phyloP scores from a whole-genome alignment of 92 coral and sea anemone genomes.

The Parazoanthus swiftii region DNA sequence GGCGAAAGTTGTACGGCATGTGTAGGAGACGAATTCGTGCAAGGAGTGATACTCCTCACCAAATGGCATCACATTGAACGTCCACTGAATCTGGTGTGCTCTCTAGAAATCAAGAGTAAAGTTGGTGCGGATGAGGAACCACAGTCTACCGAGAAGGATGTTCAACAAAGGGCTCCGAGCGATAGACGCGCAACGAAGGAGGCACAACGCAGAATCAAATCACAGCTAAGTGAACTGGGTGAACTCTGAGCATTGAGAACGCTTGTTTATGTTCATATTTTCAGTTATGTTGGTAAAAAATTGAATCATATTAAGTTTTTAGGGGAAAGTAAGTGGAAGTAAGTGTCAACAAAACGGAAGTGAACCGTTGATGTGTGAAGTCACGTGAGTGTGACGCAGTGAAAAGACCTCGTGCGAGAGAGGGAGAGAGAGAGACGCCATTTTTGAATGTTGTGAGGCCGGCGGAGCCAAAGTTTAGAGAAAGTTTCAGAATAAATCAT shows the following conservation, averaged over 20 bases:
- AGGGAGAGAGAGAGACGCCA: neutral
- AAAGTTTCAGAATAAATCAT: neutral
- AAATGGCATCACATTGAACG: slow-evolving; percentile 35
- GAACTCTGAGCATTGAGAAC: slow-evolving; percentile 20
- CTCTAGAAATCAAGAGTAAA: slow-evolving; percentile 35
- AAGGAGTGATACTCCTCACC: slow-evolving; percentile 33
- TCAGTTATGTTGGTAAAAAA: slow-evolving; percentile 20
- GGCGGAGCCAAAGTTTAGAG: neutral
- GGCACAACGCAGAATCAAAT: slow-evolving; percentile 25
- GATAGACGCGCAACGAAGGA: slow-evolving; percentile 35
- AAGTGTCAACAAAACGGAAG: slow-evolving; percentile 1
- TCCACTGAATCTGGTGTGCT: slow-evolving; percentile 44
- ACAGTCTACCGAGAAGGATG: slow-evolving; percentile 23
- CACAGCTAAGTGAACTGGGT: slow-evolving; percentile 39
- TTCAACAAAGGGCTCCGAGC: slow-evolving; percentile 3
- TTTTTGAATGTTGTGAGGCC: slow-evolving; percentile 7
- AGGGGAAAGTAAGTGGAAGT: slow-evolving; percentile 42
- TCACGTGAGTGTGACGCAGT: neutral
- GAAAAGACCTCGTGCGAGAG: neutral
- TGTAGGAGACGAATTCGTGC: slow-evolving; percentile 56
- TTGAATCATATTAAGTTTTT: slow-evolving; percentile 28
- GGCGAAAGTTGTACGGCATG: slow-evolving; percentile 38
- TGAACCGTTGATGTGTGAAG: slow-evolving; percentile 11
- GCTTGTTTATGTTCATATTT: slow-evolving; percentile 10
- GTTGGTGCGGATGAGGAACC: slow-evolving; percentile 9